Conservation (phyloP, 2,113 vertebrate genomes). For the Nothobranchius furzeri region DNA sequence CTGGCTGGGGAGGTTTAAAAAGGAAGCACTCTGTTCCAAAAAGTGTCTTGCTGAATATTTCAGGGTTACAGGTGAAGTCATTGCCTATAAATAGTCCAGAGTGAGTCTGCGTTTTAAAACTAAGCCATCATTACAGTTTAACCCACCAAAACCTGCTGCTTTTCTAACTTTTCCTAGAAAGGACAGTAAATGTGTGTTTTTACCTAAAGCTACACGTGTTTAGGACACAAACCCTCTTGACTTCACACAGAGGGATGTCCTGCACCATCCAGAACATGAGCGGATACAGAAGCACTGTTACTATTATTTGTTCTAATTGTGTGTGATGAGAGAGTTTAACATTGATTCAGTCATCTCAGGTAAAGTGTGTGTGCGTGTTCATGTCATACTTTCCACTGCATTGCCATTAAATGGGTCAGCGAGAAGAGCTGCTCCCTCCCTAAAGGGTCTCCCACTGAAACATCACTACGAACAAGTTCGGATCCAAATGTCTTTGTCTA, state of each 20-base stretch:
- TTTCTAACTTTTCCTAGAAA: too few relatives aligned
- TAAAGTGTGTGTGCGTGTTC: constrained; percentile 1
- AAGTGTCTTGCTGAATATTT: constrained; percentile 49
- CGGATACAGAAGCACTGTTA: constrained; percentile 1
- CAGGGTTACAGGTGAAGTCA: constrained; percentile 36
- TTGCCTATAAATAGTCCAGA: constrained; percentile 34
- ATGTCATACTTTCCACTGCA: constrained; percentile 57
- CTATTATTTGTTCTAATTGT: too few relatives aligned
- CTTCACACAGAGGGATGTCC: too few relatives aligned
- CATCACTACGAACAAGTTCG: constrained; percentile 23
- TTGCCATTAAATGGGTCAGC: constrained; percentile 71
- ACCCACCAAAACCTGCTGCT: not conserved
- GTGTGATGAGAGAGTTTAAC: constrained; percentile 2
- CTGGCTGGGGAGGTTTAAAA: constrained; percentile 28
- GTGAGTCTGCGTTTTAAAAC: not conserved
- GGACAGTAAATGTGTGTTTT: too few relatives aligned
- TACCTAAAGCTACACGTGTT: too few relatives aligned
- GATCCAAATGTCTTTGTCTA: constrained; percentile 12
- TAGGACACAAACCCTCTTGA: constrained; percentile 6
- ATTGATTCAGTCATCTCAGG: constrained; percentile 17
- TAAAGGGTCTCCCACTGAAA: constrained; percentile 25
- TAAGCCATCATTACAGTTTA: not conserved
- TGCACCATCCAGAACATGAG: too few relatives aligned
- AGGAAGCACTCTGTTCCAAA: constrained; percentile 31
- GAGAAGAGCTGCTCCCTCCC: constrained; percentile 50